A percentile compares a stretch with the other conserved stretches of the same genome.
Evolutionary conservation across 23 tunicate species (phyloP).

Genomic region (Clavelina lepadiformis): DNA sequence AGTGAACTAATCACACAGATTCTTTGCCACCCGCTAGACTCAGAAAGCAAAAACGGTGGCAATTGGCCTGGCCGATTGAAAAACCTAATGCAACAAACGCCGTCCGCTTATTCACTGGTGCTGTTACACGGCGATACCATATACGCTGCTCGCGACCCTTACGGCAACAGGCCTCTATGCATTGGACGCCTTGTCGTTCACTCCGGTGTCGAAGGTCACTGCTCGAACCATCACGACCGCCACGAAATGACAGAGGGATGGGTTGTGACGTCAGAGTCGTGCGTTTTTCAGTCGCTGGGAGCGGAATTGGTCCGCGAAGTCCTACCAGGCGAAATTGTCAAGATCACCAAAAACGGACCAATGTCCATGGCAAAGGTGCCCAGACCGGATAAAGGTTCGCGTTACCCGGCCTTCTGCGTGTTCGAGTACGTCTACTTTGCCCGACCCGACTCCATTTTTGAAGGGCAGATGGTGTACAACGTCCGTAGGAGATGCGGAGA

Average conservation of each 20-base stretch:
- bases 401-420: constrained; percentile 66
- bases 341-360: constrained; percentile 26
- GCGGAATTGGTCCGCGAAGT: constrained; percentile 58
- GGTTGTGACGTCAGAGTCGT: constrained; percentile 77
- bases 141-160: constrained; percentile 80
- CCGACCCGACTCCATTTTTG: constrained; percentile 58
- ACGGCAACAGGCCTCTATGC: constrained; percentile 78
- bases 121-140: constrained; percentile 50
- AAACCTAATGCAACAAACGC: constrained; percentile 55
- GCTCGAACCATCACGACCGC: neutral
- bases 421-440: constrained; percentile 90
- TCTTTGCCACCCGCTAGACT: constrained; percentile 54
- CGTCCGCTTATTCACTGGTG: constrained; percentile 59
- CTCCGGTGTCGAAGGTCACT: neutral
- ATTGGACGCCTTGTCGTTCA: constrained; percentile 34
- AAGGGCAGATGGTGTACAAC: constrained; percentile 68
- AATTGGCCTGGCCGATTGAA: constrained; percentile 51
- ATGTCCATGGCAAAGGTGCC: constrained; percentile 35
- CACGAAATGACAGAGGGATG: constrained; percentile 28
- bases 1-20: constrained; percentile 81
- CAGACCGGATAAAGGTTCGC: constrained; percentile 18
- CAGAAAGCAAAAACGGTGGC: constrained; percentile 16
- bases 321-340: constrained; percentile 64
- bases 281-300: constrained; percentile 74
- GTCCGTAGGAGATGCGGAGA: constrained; percentile 59